Percentiles rank a stretch among this genome's conserved stretches.
Conservation (phyloP, 1,140 invertebrate species). For the Dendrolimus kikuchii region DNA sequence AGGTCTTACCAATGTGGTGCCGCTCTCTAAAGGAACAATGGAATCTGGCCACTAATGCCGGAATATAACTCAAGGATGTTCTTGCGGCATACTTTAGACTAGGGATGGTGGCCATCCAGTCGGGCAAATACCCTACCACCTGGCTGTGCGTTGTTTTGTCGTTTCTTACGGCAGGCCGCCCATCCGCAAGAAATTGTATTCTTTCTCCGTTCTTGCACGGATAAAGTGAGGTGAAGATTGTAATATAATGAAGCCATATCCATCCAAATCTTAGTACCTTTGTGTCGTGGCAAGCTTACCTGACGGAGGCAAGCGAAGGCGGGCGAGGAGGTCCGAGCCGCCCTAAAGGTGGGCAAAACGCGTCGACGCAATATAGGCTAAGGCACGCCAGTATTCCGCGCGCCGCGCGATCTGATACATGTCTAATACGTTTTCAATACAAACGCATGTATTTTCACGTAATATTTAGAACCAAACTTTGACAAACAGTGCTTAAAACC, state of each 20-base stretch:
- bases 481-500: not conserved
- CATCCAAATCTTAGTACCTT: constrained; percentile 14
- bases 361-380: constrained; percentile 20
- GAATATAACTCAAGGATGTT: no score
- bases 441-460: constrained; percentile 19
- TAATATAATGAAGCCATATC: not conserved
- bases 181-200: no score
- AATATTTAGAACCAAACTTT: constrained; percentile 21
- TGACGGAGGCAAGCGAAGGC: constrained; percentile 34
- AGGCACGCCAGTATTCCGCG: constrained; percentile 37
- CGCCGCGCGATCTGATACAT: constrained; percentile 29
- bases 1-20: no score
- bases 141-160: no score
- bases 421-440: constrained; percentile 5
- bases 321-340: constrained; percentile 21
- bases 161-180: no score
- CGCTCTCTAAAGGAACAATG: no score
- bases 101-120: no score
- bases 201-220: no score
- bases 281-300: constrained; percentile 33
- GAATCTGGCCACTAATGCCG: no score
- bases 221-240: no score
- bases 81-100: no score
- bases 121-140: no score
- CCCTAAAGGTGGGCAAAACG: constrained; percentile 22